phyloP scores from a whole-genome alignment of 2,888 invertebrate genomes.

The Baccha elongata region DNA sequence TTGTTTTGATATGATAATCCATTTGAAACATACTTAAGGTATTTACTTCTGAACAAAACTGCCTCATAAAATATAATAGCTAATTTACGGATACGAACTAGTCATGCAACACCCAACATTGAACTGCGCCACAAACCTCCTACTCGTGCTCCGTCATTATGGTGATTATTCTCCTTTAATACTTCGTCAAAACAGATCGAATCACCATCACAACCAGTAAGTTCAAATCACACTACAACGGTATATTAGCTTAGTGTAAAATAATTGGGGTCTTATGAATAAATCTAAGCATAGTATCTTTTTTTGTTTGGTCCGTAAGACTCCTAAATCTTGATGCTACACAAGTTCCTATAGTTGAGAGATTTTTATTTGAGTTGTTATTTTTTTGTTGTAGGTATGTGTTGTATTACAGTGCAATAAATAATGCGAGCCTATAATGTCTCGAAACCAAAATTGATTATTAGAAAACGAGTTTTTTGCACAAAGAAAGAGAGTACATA shows the following conservation, averaged over 20 bases:
- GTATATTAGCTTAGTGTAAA: conserved; percentile 47
- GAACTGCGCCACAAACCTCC: background rate
- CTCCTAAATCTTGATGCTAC: no score
- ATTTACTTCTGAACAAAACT: no score
- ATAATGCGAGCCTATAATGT: conserved; percentile 40
- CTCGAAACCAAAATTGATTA: conserved; percentile 49
- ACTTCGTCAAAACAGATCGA: conserved; percentile 46
- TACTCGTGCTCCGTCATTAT: background rate
- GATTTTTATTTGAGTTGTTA: no score
- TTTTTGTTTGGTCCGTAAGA: no score
- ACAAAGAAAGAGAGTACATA: no score
- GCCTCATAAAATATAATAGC: no score
- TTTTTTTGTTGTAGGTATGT: no score
- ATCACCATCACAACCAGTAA: conserved; percentile 51
- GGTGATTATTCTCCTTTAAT: conserved; percentile 13
- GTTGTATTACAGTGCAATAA: conserved; percentile 40
- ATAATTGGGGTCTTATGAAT: conserved; percentile 64
- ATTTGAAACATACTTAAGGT: no score
- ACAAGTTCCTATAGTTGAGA: no score
- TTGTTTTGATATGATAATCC: no score
- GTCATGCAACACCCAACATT: conserved; percentile 38
- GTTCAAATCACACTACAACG: conserved; percentile 49
- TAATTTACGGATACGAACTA: conserved; percentile 45
- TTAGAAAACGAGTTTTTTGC: conserved; percentile 50
- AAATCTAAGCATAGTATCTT: no score